Base-by-base conservation (phyloP, 2,888 invertebrate species). In the Eilema depressum region DNA sequence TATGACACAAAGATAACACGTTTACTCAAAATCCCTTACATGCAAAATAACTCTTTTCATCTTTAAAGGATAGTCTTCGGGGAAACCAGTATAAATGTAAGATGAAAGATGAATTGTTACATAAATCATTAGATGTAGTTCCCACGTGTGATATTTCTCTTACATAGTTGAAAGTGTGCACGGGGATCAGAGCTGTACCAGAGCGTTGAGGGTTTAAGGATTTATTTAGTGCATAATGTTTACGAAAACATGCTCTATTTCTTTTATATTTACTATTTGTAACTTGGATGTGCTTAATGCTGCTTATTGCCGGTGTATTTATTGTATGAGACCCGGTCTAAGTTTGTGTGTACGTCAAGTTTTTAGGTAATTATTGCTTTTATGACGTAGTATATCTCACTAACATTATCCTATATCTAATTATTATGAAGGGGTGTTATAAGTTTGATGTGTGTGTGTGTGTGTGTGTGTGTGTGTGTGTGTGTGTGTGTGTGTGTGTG, bases 1-100 rank as follows among this genome's bases (percentile, higher is more conserved):
- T 57, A 26, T n/a, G 11, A n/a, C 10, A 26, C 1, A 7, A 33
- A 63, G 12, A 57, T 57, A 37, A 68, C 63, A 37, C 57, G 26
- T 56, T 56, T 57, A 56, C 57, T 37, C 63, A n/a, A 33, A 63
- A 68, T 68, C n/a, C 37, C 26, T 56, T 62, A 41, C n/a, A 68
- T 68, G 63, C 37, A 63, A 68, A 68, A 33, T 68, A 63, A 68
- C 62, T 64, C 64, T 59, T 69, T 69, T 69, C 47, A 69, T 69
- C 64, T 69, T 59, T 60, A 8, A 64, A 64, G n/a, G 8, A 69
- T 69, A 60, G 59, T 65, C 69, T 65, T 64, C 20, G 25, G 69
- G 64, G 64, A 60, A 67, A 59, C 63, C 30, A 23, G 57, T n/a
- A 41, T 41, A 63, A 68, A 68, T 57, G 37, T 33, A 65, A 70